These are phyloP conservation scores for Corvus cornix DNA, from an alignment of 2,113 vertebrate genomes.

Conservation along the genomic window DNA sequence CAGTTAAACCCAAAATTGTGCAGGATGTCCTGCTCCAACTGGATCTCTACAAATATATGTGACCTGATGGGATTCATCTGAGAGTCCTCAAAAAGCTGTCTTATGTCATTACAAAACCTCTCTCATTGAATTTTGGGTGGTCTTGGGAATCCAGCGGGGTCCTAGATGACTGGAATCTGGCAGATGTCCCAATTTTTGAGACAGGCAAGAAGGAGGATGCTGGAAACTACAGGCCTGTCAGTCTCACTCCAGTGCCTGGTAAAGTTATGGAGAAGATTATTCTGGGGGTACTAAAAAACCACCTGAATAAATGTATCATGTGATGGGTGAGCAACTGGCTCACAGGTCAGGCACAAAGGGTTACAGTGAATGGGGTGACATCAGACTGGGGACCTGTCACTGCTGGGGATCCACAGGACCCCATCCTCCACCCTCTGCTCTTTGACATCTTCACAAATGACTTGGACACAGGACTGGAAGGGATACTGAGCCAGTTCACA, in stretches of 20 bases:
- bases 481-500: neutral
- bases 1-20: neutral
- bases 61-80: neutral
- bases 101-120: neutral
- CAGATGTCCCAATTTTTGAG: rapidly evolving
- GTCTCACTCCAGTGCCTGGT: neutral
- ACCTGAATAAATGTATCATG: neutral
- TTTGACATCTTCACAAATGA: neutral
- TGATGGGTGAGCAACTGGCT: neutral
- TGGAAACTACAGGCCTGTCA: neutral
- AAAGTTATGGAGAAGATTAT: neutral
- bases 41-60: neutral
- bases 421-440: neutral
- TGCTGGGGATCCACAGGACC: neutral
- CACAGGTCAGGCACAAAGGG: neutral
- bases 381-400: neutral
- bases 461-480: neutral
- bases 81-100: neutral
- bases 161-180: neutral
- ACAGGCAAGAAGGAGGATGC: neutral
- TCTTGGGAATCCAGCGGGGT: neutral
- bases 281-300: neutral
- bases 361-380: neutral
- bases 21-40: rapidly evolving
- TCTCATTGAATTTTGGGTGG: neutral